These are phyloP conservation scores for Tyrannus savana DNA, from an alignment of 2,113 vertebrate genomes.

Conservation along the genomic window DNA sequence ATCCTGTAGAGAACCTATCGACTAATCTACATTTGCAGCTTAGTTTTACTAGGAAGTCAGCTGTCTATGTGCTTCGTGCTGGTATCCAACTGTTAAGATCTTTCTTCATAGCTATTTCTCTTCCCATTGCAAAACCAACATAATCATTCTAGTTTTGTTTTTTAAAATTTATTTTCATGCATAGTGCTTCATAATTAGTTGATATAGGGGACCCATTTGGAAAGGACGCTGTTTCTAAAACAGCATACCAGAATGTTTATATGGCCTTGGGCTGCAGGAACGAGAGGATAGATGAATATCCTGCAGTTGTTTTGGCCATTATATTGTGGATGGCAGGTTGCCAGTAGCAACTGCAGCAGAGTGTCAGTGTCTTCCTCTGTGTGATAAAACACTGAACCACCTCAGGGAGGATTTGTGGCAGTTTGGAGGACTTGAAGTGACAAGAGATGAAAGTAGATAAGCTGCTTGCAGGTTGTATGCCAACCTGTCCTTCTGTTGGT, in stretches of 20 bases:
- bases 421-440: background rate
- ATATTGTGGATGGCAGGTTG: background rate
- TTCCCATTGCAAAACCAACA: background rate
- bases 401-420: background rate
- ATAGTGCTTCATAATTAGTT: background rate
- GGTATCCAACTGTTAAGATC: background rate
- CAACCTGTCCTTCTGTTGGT: background rate
- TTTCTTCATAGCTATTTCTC: background rate
- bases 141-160: background rate
- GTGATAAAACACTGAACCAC: slow-evolving; percentile 1
- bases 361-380: slow-evolving; percentile 2
- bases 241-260: background rate
- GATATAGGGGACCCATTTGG: background rate
- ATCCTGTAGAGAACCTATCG: background rate
- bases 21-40: background rate
- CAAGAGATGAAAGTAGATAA: background rate
- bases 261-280: slow-evolving; percentile 20
- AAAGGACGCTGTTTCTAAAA: slow-evolving; percentile 18
- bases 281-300: background rate
- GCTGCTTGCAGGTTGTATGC: background rate
- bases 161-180: background rate
- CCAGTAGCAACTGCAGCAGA: background rate
- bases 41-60: background rate
- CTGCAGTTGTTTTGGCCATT: slow-evolving; percentile 24
- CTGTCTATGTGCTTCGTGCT: background rate